phyloP scores from a whole-genome alignment of 2,113 vertebrate genomes.

The Charadrius vociferus region DNA sequence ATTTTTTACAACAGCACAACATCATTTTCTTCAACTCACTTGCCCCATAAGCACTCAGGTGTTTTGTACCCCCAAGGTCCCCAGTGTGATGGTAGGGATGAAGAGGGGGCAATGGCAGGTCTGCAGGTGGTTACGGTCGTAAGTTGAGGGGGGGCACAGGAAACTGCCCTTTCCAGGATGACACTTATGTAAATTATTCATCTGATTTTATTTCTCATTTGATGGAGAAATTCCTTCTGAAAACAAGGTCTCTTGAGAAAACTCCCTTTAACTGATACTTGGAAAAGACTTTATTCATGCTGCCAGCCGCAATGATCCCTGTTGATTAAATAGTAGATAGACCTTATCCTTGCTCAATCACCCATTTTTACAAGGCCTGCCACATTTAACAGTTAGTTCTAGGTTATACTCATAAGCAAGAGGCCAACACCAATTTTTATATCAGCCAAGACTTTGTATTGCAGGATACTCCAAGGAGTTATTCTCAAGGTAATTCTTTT shows the following conservation, averaged over 20 bases:
- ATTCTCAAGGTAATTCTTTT: not conserved
- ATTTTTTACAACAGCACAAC: not conserved
- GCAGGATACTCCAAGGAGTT: not conserved
- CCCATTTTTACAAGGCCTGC: not conserved
- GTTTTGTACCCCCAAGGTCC: not conserved
- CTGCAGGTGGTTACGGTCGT: not conserved
- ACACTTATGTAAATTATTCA: not conserved
- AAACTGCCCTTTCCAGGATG: not conserved
- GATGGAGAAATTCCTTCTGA: not conserved
- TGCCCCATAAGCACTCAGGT: not conserved
- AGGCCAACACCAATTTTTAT: not conserved
- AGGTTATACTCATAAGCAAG: not conserved
- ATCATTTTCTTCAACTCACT: not conserved
- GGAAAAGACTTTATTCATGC: not conserved
- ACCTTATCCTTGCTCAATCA: constrained; percentile 2
- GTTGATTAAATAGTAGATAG: not conserved
- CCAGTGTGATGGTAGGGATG: not conserved
- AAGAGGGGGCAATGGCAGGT: not conserved
- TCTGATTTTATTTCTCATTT: not conserved
- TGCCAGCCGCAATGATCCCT: not conserved
- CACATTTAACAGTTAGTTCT: not conserved
- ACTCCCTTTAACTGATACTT: not conserved
- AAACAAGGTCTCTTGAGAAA: not conserved
- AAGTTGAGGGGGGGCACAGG: not conserved
- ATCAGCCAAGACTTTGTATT: not conserved